Base-by-base conservation (phyloP, 2,797 vertebrate species). In the Anolis apletophallus region DNA sequence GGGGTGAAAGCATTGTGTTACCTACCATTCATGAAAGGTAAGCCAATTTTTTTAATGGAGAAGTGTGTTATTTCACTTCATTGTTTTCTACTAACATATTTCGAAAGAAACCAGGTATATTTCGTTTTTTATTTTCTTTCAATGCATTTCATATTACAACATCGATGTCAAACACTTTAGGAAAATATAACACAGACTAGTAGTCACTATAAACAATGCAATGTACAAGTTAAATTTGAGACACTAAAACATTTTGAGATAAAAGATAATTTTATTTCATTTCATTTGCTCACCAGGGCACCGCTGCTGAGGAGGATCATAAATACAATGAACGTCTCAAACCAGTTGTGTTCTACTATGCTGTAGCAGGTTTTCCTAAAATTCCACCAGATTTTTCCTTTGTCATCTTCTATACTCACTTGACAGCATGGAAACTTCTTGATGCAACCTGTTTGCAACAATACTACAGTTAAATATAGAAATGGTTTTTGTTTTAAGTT, bases 251-350 rank as follows among this genome's bases (percentile, higher is more conserved):
- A 5, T 68, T 88, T 88, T 4, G 34, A 46, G 34, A 14, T 85
- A 71, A 85, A 69, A 29, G n/a, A 59, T 61, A 14, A 17, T 80
- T 64, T 34, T 81, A 71, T 68, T 76, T 75, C 14, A 64, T 81
- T 50, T 75, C 16, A 2, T 1, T 59, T 79, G 96, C 98, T 97
- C 92, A 99, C 99, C 95, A 99, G 94, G 23, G 99, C 99, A 75
- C 98, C 98, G 61, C 99, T 99, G 95, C 99, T 99, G 26, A 99
- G 97, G 83, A 99, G 97, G 91, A 99, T 99, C 98, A 99, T 99
- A 94, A 99, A 99, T 93, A 99, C 97, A 93, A 99, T 99, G 96
- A 99, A 99, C 57, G 97, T 98, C 93, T 99, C 99, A 95, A 99
- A 99, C 99, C 98, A 99, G 96, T 97, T 99, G 96, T 99, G 99